These are phyloP conservation scores for Agrotis segetum DNA, from an alignment of 2,888 invertebrate species.

Conservation along the genomic window DNA sequence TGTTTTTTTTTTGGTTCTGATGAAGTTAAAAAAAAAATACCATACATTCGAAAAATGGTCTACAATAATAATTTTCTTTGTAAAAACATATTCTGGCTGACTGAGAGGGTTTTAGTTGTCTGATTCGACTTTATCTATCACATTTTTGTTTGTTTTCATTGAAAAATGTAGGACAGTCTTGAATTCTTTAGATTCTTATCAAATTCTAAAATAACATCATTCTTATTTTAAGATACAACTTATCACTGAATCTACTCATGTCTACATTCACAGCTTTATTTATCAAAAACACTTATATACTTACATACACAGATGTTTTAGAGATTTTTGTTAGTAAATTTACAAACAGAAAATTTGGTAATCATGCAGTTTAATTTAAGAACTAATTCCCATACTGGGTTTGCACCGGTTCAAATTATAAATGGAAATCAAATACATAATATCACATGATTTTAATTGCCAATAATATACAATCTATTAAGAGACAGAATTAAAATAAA, in stretches of 20 bases:
- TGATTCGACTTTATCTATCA: constrained; percentile 12
- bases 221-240: neutral
- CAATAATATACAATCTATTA: no score
- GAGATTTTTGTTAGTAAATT: neutral
- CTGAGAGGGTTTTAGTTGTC: neutral
- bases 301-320: neutral
- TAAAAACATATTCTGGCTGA: neutral
- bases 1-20: constrained; percentile 10
- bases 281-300: neutral
- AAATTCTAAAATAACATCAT: neutral
- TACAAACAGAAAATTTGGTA: neutral
- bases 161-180: constrained; percentile 27
- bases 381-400: no score
- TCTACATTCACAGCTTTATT: neutral
- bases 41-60: neutral
- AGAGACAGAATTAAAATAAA: no score
- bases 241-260: neutral
- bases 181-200: constrained; percentile 1
- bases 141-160: constrained; percentile 37
- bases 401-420: no score
- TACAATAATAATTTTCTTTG: neutral
- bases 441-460: no score
- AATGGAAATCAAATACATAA: no score
- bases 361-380: no score
- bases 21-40: neutral